A percentile compares a stretch with the other conserved stretches of the same genome.
Evolutionary conservation across 2,888 invertebrate species (phyloP).

Genomic region (Aspidiotus destructor): DNA sequence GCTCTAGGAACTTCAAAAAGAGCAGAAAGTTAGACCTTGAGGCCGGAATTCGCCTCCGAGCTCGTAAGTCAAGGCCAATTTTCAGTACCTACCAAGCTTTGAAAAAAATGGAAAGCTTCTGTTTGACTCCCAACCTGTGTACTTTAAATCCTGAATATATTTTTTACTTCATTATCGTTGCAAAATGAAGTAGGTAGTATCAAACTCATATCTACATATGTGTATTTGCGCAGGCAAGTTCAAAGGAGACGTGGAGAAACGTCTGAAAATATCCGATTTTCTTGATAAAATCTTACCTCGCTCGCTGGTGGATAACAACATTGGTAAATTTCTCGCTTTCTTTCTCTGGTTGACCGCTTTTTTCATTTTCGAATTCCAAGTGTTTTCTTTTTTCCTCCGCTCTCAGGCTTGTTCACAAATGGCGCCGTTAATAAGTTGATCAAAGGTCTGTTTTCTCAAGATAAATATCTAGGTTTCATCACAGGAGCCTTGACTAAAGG

Average conservation of each 20-base stretch:
- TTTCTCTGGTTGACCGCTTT: not conserved
- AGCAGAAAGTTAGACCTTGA: too few species aligned
- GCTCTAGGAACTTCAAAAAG: too few species aligned
- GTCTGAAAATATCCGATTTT: conserved; percentile 41
- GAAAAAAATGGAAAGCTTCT: too few species aligned
- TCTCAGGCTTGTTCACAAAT: conserved; percentile 38
- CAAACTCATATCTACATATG: not conserved
- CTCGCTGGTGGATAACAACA: conserved; percentile 42
- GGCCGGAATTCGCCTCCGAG: too few species aligned
- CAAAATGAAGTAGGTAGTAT: too few species aligned
- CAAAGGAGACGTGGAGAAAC: not conserved
- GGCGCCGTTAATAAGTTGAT: conserved; percentile 36
- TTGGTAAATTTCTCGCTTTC: conserved; percentile 35
- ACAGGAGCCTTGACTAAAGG: conserved; percentile 34
- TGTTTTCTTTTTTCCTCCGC: not conserved
- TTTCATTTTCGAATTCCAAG: not conserved
- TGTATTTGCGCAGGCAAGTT: not conserved
- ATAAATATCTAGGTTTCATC: conserved; percentile 37
- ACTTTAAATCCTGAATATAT: too few species aligned
- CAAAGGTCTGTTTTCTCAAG: conserved; percentile 36
- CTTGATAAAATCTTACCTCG: conserved; percentile 43
- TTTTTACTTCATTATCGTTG: too few species aligned
- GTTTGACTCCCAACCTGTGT: too few species aligned
- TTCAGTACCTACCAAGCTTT: too few species aligned
- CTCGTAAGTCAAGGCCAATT: too few species aligned